Base-by-base conservation (phyloP, 2,797 vertebrate species). In the Chelmon rostratus region DNA sequence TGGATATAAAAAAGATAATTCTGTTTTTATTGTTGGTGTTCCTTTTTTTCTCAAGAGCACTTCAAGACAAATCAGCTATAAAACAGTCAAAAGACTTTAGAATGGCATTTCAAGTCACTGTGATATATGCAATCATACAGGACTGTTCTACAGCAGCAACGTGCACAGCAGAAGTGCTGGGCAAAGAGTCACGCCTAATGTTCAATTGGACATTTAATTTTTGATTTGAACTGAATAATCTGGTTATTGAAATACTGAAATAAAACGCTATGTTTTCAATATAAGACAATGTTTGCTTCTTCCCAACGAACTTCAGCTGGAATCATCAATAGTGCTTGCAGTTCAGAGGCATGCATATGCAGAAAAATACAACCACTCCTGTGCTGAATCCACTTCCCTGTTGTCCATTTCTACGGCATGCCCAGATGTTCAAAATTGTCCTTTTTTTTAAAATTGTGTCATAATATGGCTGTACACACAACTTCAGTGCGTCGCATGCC, bases 71-170 rank as follows among this genome's bases (percentile, higher is more conserved):
- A 68, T 63, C 21, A 40, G 47, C n/a, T 53, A 23, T n/a, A 18
- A 58, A 65, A 59, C 31, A 73, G 18, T 35, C 21, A 21, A 47
- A 66, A 76, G 6, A n/a, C 72, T 73, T 71, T 75, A 63, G 15
- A 58, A 23, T 63, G 42, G 31, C 49, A 67, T 77, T 80, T 59
- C 6, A 33, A 52, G 28, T 63, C 62, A 52, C 64, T 67, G 18
- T 67, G 21, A 38, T 38, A 42, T 23, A 31, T 31, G 28, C 31
- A 28, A 62, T 70, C n/a, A 63, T 35, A 23, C 33, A n/a, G 4
- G 10, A 25, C 38, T 19, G 31, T 69, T 42, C 9, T 59, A 64
- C 19, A 3, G n/a, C 44, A 52, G 23, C 1, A 37, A 31, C 28
- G 6, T 8, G 46, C 31, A 47, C 66, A 54, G 54, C 16, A 68